Percentiles rank a stretch among this genome's conserved stretches.
phyloP scores from a whole-genome alignment of 2,888 invertebrate species.

The Amphipyra tragopoginis region DNA sequence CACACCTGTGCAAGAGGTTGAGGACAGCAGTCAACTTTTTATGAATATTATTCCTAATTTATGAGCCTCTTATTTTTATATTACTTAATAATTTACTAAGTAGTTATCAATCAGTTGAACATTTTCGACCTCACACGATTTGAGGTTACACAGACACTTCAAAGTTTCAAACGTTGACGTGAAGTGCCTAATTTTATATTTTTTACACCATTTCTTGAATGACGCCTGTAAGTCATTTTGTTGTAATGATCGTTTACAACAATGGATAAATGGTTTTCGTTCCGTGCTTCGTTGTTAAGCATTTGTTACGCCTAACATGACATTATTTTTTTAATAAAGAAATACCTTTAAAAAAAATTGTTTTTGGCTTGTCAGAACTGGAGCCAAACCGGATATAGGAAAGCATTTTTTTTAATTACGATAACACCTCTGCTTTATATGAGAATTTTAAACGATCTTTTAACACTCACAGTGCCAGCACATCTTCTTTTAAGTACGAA shows the following conservation, averaged over 20 bases:
- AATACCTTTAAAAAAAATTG: constrained; percentile 9
- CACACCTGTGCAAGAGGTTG: constrained; percentile 71
- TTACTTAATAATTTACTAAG: constrained; percentile 50
- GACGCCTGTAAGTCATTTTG: constrained; percentile 41
- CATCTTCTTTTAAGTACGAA: not conserved
- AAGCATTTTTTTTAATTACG: not conserved
- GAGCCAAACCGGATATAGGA: constrained; percentile 6
- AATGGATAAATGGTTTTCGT: constrained; percentile 47
- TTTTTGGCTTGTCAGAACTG: constrained; percentile 31
- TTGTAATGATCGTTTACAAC: constrained; percentile 51
- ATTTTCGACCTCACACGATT: constrained; percentile 59
- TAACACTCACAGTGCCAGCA: not conserved
- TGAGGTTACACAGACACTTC: constrained; percentile 47
- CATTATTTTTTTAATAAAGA: constrained; percentile 19
- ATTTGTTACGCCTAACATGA: constrained; percentile 45
- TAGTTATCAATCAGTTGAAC: constrained; percentile 56
- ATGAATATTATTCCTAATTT: constrained; percentile 66
- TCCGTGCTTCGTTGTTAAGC: constrained; percentile 32
- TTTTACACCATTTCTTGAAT: constrained; percentile 38
- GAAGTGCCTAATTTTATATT: constrained; percentile 40
- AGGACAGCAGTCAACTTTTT: constrained; percentile 65
- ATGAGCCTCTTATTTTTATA: constrained; percentile 54
- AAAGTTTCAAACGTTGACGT: constrained; percentile 33
- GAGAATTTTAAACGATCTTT: not conserved
- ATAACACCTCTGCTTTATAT: not conserved